Percentiles rank a stretch among this genome's conserved stretches.
Conservation (phyloP, 92 coral and sea anemone genomes). For the Heliopora coerulea region DNA sequence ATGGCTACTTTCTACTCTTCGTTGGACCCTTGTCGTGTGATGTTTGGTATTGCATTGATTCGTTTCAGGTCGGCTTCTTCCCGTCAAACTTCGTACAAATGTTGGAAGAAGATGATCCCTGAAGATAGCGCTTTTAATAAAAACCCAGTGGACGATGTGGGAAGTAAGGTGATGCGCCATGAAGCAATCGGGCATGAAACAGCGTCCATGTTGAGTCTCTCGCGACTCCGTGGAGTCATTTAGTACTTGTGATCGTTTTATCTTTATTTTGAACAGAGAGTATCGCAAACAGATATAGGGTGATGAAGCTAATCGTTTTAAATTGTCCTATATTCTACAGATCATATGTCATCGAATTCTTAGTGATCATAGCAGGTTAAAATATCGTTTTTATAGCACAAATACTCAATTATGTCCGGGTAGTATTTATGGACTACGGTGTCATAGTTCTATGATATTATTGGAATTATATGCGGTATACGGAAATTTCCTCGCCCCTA, state of each 20-base stretch:
- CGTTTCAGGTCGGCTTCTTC: conserved; percentile 84
- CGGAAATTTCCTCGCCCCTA: no score
- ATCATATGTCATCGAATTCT: background rate
- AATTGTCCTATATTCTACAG: background rate
- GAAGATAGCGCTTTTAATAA: background rate
- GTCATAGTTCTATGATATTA: no score
- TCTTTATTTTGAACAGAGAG: no score
- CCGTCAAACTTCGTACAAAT: conserved; percentile 85
- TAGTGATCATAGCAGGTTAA: background rate
- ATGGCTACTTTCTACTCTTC: no score
- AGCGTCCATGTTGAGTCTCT: background rate
- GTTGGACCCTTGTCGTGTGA: no score
- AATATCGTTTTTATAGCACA: background rate
- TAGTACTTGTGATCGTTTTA: no score
- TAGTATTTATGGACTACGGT: conserved; percentile 5
- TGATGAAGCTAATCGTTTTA: background rate
- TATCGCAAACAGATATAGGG: no score
- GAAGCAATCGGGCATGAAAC: background rate
- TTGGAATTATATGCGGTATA: no score
- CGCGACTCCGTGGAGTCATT: no score
- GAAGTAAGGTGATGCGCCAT: background rate
- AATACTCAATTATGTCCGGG: background rate
- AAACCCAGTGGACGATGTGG: background rate
- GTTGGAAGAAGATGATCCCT: conserved; percentile 62
- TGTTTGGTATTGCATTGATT: no score